Percentiles rank a stretch among this genome's conserved stretches.
Evolutionary conservation across 2,888 invertebrate genomes (phyloP).

Genomic region (Teleiodes luculella): DNA sequence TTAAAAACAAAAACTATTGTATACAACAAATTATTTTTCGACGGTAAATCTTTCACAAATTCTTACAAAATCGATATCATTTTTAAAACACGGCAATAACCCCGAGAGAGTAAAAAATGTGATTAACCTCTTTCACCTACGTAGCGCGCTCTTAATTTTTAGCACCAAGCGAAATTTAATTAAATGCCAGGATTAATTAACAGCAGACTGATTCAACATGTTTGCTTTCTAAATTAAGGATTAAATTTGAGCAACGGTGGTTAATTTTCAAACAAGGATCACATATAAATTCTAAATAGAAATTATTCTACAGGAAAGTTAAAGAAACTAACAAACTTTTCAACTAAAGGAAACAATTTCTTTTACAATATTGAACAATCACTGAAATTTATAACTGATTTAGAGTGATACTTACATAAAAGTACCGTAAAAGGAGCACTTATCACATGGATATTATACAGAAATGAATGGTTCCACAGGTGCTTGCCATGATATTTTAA

Average conservation of each 20-base stretch:
- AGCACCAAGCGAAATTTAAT: slow-evolving; percentile 19
- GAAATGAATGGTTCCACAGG: slow-evolving; percentile 57
- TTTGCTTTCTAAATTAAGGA: slow-evolving; percentile 15
- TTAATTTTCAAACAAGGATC: not conserved
- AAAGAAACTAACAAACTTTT: not conserved
- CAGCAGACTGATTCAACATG: slow-evolving; percentile 12
- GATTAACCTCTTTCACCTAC: slow-evolving; percentile 11
- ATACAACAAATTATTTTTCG: not conserved
- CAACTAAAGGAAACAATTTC: not conserved
- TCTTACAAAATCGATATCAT: not conserved
- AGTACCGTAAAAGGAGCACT: slow-evolving; percentile 30
- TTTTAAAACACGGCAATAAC: not conserved
- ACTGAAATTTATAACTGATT: not conserved
- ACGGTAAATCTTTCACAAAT: not conserved
- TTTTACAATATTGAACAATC: not conserved
- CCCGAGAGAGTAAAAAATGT: slow-evolving; percentile 5
- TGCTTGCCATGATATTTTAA: slow-evolving; percentile 57
- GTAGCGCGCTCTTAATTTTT: slow-evolving; percentile 12
- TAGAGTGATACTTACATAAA: slow-evolving; percentile 39
- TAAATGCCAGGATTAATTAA: slow-evolving; percentile 19
- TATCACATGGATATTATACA: slow-evolving; percentile 50
- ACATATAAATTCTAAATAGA: not conserved
- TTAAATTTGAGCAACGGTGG: not conserved
- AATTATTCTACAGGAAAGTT: not conserved
- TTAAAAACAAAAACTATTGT: not conserved